Evolutionary conservation across 2,888 invertebrate species (phyloP), one percentile per base, ranked within the genome.

Genomic region (Dendrolimus houi): DNA sequence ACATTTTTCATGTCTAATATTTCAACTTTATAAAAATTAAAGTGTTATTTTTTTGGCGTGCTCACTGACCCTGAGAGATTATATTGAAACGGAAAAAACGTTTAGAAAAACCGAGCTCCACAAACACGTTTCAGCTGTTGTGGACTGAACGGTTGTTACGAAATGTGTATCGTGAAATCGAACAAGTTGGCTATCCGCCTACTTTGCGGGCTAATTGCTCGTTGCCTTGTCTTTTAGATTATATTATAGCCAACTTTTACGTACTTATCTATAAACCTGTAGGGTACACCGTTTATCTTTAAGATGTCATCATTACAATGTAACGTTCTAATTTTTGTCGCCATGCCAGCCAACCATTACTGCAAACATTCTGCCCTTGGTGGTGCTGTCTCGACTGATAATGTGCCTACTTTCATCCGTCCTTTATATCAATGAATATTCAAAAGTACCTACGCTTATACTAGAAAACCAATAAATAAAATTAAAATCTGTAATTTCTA

Each of bases 161-260:
- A 81, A 84, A 81, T 77, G 65, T 66, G 56, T 74, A 73, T 77
- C 81, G 76, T 77, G 80, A 83, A 83, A 82, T 82, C 79, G 72
- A 67, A 69, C 55, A 53, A 58, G 59, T 64, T 64, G 65, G 66
- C 63, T 61, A 60, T 63, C 62, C 65, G 12, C 47, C 47, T 47
- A 47, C 47, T 47, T 47, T 47, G 47, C 9, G 8, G 12, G 12
- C 47, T 9, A 47, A 29, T 29, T 6, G 47, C 47, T 47, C 12
- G 47, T 47, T 47, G 47, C 2, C 7, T 47, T 12, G 47, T 47
- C 9, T 47, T 47, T 47, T 47, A 6, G 47, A 12, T 47, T 47
- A 47, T 0, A 29, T 8, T 47, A 12, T 47, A 47, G 10, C 9
- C 12, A 47, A 47, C 17, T 17, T 17, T 17, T 17, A 17, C 17